Percentiles rank a stretch among this genome's conserved stretches.
These are phyloP conservation scores for Silvanus unidentatus DNA, from an alignment of 2,888 invertebrate genomes.

Conservation along the genomic window DNA sequence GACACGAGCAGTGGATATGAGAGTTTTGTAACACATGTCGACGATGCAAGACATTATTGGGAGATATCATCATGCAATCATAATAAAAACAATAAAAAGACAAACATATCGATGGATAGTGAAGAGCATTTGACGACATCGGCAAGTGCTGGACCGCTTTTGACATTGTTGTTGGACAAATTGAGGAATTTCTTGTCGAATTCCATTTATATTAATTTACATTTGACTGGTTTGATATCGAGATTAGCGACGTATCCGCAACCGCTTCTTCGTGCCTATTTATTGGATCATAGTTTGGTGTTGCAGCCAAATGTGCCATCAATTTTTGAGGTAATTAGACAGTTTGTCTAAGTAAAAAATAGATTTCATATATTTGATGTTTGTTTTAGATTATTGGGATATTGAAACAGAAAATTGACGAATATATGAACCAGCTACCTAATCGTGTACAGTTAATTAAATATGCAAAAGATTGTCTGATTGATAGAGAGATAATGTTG, in stretches of 20 bases:
- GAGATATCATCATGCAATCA: slow-evolving; percentile 35
- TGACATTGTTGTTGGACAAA: slow-evolving; percentile 74
- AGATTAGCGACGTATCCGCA: slow-evolving; percentile 84
- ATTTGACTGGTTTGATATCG: slow-evolving; percentile 80
- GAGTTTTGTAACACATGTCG: slow-evolving; percentile 57
- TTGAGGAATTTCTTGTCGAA: slow-evolving; percentile 79
- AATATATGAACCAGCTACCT: slow-evolving; percentile 57
- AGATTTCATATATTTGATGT: not conserved
- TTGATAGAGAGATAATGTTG: slow-evolving; percentile 71
- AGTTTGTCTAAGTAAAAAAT: not conserved
- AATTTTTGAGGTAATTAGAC: slow-evolving; percentile 68
- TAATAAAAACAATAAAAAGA: slow-evolving; percentile 19
- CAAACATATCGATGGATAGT: slow-evolving; percentile 41
- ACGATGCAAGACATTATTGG: slow-evolving; percentile 47
- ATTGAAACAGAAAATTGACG: slow-evolving; percentile 82
- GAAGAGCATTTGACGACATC: slow-evolving; percentile 44
- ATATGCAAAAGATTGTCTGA: slow-evolving; percentile 72
- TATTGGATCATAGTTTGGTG: slow-evolving; percentile 78
- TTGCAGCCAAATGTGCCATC: slow-evolving; percentile 89
- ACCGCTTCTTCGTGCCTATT: slow-evolving; percentile 78
- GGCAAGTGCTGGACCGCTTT: slow-evolving; percentile 63
- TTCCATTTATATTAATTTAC: slow-evolving; percentile 77
- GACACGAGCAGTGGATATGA: slow-evolving; percentile 77
- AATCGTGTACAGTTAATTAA: slow-evolving; percentile 62
- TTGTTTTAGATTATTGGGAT: slow-evolving; percentile 64